Evolutionary conservation across 2,797 vertebrate species (phyloP), one percentile per base, ranked within the genome.

Genomic region (Crenuchus spilurus): DNA sequence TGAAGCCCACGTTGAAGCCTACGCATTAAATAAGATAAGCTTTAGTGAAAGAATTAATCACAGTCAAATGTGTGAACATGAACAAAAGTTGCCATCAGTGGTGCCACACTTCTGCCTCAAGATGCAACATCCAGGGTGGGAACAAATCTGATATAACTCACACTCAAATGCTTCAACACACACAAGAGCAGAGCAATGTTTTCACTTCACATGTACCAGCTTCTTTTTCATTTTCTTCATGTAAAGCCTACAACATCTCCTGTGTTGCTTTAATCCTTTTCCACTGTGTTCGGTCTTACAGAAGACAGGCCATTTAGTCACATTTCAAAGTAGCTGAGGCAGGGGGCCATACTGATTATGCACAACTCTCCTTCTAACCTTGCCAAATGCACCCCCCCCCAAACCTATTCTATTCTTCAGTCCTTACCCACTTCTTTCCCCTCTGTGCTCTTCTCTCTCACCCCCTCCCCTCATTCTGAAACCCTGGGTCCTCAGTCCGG

Each of bases 291-390:
- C 52, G 42, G 84, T 78, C 70, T 86, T 86, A 78, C 81, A 84
- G 79, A 87, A 83, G 84, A 81, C 78, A 86, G 86, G 86, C 85
- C 52, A 87, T 89, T 91, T 90, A 91, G 88, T 84, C 82, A 88
- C 79, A 89, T 92, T 90, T 90, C 88, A 92, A 91, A 91, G 88
- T 89, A 85, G 88, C 90, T 87, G 78, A 82, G 80, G 82, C 79
- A 82, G 85, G 77, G 72, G 83, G 87, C 84, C 85, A 86, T 75
- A 87, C 83, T 90, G 84, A 92, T 91, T 91, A 87, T 79, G 87
- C 79, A 85, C 84, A 82, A 88, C 84, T 87, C 86, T 84, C 79
- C 84, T 77, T 81, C 84, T 83, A 83, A 79, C 78, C 62, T 54
- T 60, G 31, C 44, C 61, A 26, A 60, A 63, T 48, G 30, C 64